Conservation (phyloP, 2,113 vertebrate species). For the Hyla sarda region DNA sequence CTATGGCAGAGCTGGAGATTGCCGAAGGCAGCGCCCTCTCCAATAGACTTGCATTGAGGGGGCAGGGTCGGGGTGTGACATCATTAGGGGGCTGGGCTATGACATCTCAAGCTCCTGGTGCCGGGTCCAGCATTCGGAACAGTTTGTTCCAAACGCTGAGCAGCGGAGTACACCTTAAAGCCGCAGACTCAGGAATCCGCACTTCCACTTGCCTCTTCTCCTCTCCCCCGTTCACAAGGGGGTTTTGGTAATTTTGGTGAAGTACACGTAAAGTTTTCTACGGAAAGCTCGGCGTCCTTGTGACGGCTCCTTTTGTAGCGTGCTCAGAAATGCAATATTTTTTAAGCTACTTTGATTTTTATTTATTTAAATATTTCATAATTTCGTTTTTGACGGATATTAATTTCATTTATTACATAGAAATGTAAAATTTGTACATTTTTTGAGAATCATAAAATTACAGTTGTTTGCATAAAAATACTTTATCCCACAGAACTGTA, state of each 20-base stretch:
- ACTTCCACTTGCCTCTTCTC: neutral
- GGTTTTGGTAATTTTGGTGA: neutral
- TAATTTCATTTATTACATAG: constrained; percentile 13
- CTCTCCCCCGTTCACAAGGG: neutral
- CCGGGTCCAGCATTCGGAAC: too few relatives aligned
- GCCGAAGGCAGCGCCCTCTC: too few relatives aligned
- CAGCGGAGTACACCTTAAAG: neutral
- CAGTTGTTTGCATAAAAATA: constrained; percentile 6
- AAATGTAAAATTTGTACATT: constrained; percentile 21
- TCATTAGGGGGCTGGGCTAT: too few relatives aligned
- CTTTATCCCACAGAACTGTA: too few relatives aligned
- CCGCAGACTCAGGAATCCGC: neutral
- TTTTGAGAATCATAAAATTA: constrained; percentile 27
- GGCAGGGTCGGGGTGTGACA: too few relatives aligned
- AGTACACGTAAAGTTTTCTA: neutral
- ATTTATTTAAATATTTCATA: neutral
- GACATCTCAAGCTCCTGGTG: too few relatives aligned
- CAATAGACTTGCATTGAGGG: too few relatives aligned
- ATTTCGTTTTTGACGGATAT: neutral
- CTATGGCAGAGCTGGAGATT: too few relatives aligned
- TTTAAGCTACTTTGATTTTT: neutral
- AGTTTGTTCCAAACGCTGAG: too few relatives aligned
- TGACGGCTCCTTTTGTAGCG: neutral
- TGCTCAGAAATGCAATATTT: constrained; percentile 9
- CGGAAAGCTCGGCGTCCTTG: neutral